phyloP scores from a whole-genome alignment of 2,113 vertebrate genomes.

The Progne subis region DNA sequence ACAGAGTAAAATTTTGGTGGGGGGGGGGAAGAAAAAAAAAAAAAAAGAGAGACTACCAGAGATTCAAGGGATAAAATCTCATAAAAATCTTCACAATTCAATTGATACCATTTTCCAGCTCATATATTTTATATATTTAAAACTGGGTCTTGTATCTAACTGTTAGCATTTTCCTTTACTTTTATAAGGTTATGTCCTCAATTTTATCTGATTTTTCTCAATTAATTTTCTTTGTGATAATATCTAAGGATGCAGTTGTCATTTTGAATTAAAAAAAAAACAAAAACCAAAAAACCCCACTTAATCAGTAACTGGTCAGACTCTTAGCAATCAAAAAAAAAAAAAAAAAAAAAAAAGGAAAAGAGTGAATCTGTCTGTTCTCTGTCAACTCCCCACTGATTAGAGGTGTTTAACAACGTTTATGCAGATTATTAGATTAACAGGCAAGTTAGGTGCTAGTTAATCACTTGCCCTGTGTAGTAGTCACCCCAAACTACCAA shows the following conservation, averaged over 20 bases:
- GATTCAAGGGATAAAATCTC: not conserved
- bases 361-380: not conserved
- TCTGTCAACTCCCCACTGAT: accelerated
- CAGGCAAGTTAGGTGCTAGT: not conserved
- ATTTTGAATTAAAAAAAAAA: not conserved
- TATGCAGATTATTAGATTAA: not conserved
- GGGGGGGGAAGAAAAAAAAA: accelerated
- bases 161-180: not conserved
- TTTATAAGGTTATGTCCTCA: not conserved
- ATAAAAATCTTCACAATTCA: not conserved
- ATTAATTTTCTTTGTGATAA: not conserved
- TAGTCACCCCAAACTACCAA: not conserved
- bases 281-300: not conserved
- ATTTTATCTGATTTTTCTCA: not conserved
- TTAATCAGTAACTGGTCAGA: not conserved
- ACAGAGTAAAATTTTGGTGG: not conserved
- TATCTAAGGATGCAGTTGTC: not conserved
- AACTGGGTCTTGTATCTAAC: not conserved
- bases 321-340: no score
- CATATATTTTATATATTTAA: not conserved
- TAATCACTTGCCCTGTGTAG: not conserved
- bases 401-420: not conserved
- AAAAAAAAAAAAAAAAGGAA: not conserved
- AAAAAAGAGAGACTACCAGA: not conserved
- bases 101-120: not conserved